Evolutionary conservation across 2,888 invertebrate species (phyloP).

Genomic region (Acrobasis suavella): DNA sequence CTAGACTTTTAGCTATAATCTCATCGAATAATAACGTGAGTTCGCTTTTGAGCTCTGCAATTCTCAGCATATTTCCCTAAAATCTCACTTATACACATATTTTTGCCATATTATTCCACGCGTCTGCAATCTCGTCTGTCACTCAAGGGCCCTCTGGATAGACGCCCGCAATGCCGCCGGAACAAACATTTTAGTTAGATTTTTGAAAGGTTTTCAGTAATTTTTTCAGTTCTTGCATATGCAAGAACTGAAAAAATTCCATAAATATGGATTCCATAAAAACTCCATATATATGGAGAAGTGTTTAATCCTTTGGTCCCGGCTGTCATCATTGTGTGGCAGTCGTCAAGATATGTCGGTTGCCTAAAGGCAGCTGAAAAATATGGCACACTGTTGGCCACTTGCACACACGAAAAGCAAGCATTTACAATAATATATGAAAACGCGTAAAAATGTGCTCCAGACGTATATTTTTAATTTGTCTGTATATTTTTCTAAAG

Average conservation of each 20-base stretch:
- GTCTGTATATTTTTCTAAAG: background rate
- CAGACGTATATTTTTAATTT: too few relatives aligned
- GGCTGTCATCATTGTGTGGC: too few relatives aligned
- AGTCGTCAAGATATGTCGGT: too few relatives aligned
- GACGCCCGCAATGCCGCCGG: background rate
- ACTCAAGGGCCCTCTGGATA: background rate
- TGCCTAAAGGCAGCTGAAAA: too few relatives aligned
- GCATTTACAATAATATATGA: background rate
- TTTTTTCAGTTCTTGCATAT: background rate
- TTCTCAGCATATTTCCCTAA: background rate
- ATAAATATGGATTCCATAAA: too few relatives aligned
- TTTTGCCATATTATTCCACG: background rate
- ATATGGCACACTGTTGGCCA: too few relatives aligned
- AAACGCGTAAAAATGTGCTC: background rate
- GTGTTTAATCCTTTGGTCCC: too few relatives aligned
- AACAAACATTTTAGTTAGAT: slow-evolving; percentile 12
- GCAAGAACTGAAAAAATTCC: background rate
- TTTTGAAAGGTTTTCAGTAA: background rate
- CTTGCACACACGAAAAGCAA: too few relatives aligned
- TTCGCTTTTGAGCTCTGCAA: background rate
- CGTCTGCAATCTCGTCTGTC: slow-evolving; percentile 1
- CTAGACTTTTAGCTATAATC: too few relatives aligned
- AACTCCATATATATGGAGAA: too few relatives aligned
- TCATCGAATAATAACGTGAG: background rate
- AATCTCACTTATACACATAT: background rate